Evolutionary conservation across 2,797 vertebrate genomes (phyloP).

Genomic region (Tapirus indicus): DNA sequence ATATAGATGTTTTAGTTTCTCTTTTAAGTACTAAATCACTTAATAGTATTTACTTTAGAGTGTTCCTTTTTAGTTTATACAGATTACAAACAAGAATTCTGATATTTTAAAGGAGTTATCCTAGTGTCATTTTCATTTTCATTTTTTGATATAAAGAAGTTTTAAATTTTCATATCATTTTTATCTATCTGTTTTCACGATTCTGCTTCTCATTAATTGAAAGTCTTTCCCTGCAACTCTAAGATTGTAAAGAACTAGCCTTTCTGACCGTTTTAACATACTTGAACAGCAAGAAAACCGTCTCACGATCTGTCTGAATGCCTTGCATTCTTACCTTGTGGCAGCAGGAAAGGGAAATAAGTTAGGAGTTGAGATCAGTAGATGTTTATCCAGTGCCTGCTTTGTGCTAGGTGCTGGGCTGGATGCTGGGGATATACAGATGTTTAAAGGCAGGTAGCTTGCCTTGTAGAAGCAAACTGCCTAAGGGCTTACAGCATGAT

Average conservation of each 20-base stretch:
- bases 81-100: neutral
- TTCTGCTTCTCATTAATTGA: conserved; percentile 10
- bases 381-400: conserved; percentile 38
- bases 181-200: neutral
- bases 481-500: conserved; percentile 9
- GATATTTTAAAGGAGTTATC: neutral
- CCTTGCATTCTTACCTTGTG: conserved; percentile 29
- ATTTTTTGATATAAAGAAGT: conserved; percentile 9
- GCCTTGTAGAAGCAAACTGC: conserved; percentile 36
- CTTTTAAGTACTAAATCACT: neutral
- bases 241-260: conserved; percentile 25
- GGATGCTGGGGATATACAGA: conserved; percentile 38
- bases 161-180: neutral
- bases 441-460: conserved; percentile 40
- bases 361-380: neutral
- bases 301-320: conserved; percentile 54
- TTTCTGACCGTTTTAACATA: conserved; percentile 20
- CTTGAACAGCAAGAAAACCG: conserved; percentile 44
- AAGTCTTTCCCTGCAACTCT: conserved; percentile 28
- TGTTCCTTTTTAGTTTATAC: neutral
- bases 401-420: neutral
- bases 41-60: neutral
- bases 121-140: neutral
- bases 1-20: neutral
- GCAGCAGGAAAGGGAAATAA: conserved; percentile 14